Conservation (phyloP, 2,113 vertebrate species). For the Coryphaenoides rupestris region DNA sequence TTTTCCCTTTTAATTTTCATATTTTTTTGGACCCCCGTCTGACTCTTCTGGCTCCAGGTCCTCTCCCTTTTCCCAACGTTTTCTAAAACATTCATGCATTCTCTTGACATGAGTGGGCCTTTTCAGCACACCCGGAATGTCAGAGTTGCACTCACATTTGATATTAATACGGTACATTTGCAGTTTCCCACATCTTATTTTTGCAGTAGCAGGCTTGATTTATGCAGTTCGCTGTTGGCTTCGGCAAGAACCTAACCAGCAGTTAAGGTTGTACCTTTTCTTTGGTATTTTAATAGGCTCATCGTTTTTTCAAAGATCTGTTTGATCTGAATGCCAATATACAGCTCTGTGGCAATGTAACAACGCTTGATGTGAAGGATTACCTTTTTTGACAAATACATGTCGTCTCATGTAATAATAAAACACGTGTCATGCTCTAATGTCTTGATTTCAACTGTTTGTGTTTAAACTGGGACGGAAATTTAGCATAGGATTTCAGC, state of each 20-base stretch:
- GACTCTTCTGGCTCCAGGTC: background rate
- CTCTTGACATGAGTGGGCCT: slow-evolving; percentile 1
- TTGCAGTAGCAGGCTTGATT: background rate
- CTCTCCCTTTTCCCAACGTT: background rate
- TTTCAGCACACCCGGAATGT: slow-evolving; percentile 8
- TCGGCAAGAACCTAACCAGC: slow-evolving; percentile 16
- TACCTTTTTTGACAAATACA: no score
- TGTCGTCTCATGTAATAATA: no score
- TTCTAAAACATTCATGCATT: slow-evolving; percentile 6
- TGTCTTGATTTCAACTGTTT: no score
- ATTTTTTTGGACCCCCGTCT: background rate
- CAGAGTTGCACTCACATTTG: slow-evolving; percentile 18
- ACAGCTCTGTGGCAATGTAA: no score
- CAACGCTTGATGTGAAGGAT: no score
- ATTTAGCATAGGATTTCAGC: no score
- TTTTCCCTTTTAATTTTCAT: slow-evolving; percentile 7
- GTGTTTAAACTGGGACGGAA: no score
- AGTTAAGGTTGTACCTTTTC: background rate
- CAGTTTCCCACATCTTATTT: slow-evolving; percentile 12
- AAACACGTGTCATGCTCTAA: no score
- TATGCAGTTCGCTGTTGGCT: slow-evolving; percentile 2
- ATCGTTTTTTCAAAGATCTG: background rate
- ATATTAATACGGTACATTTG: slow-evolving; percentile 38
- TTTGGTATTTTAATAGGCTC: background rate
- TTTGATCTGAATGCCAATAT: background rate